These are phyloP conservation scores for Fopius arisanus DNA, from an alignment of 1,140 invertebrate species.

Conservation along the genomic window DNA sequence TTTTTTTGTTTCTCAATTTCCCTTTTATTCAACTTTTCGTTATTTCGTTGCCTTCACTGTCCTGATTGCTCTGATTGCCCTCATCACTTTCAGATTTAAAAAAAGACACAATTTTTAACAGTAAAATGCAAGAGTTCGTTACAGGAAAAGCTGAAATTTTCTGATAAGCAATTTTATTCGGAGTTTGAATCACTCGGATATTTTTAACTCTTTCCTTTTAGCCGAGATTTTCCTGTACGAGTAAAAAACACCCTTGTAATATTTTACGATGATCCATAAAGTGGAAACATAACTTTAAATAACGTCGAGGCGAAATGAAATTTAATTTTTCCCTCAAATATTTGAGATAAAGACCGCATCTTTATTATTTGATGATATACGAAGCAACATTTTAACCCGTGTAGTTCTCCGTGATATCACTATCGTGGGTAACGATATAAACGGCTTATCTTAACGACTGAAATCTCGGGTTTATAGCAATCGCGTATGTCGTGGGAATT, in stretches of 20 bases:
- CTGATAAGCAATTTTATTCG: no score
- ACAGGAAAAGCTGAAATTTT: no score
- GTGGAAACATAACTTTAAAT: neutral
- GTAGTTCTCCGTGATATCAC: neutral
- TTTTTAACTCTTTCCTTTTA: no score
- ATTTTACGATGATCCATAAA: neutral
- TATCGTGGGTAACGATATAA: neutral
- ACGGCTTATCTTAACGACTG: neutral
- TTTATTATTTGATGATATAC: neutral
- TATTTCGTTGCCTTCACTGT: neutral
- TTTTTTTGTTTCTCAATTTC: constrained; percentile 39
- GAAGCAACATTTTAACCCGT: neutral
- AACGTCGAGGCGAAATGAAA: neutral
- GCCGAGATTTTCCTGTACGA: neutral
- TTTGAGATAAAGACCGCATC: neutral
- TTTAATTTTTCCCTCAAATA: constrained; percentile 4
- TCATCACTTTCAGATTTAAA: no score
- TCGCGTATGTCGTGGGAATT: neutral
- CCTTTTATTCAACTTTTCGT: constrained; percentile 17
- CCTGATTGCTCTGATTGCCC: no score
- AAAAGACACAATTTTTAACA: no score
- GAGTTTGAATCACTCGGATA: no score
- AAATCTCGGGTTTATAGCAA: neutral
- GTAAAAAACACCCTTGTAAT: neutral
- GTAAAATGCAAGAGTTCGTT: no score